Evolutionary conservation across 1,140 invertebrate species (phyloP).

Genomic region (Drosophila pruinosa): DNA sequence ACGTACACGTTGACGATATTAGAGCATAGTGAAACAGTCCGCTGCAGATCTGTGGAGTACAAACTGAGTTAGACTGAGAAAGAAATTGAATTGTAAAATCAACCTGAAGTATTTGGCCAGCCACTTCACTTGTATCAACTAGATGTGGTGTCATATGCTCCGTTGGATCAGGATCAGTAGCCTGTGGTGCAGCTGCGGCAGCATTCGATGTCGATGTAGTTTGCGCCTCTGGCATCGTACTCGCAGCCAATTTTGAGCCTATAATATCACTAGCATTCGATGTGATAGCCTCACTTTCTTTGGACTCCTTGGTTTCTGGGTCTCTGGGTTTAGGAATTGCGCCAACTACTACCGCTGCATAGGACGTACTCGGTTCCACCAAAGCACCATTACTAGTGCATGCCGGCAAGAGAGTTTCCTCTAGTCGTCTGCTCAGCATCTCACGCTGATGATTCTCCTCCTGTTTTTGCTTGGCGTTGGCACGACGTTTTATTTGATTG

Average conservation of each 20-base stretch:
- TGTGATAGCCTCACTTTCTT: slow-evolving; percentile 44
- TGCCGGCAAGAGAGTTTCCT: slow-evolving; percentile 60
- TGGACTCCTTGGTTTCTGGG: slow-evolving; percentile 55
- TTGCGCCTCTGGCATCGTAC: neutral
- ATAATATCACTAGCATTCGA: slow-evolving; percentile 57
- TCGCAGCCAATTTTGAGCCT: neutral
- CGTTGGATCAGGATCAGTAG: slow-evolving; percentile 65
- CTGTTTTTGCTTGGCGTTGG: slow-evolving; percentile 84
- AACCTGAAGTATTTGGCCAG: slow-evolving; percentile 85
- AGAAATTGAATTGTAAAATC: neutral
- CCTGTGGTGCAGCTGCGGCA: neutral
- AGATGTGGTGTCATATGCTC: slow-evolving; percentile 85
- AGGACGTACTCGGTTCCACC: slow-evolving; percentile 62
- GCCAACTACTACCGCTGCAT: slow-evolving; percentile 65
- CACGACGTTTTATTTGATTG: slow-evolving; percentile 86
- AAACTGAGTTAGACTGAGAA: neutral
- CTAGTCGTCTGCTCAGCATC: slow-evolving; percentile 67
- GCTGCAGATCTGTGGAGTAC: slow-evolving; percentile 83
- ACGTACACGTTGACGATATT: slow-evolving; percentile 85
- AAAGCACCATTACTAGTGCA: slow-evolving; percentile 22
- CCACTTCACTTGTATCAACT: slow-evolving; percentile 85
- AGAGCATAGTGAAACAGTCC: slow-evolving; percentile 87
- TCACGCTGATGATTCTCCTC: slow-evolving; percentile 75
- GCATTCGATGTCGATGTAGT: neutral
- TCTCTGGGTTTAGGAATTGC: slow-evolving; percentile 47